Conservation (phyloP, 2,888 invertebrate genomes). For the Trissonchulus sp. region DNA sequence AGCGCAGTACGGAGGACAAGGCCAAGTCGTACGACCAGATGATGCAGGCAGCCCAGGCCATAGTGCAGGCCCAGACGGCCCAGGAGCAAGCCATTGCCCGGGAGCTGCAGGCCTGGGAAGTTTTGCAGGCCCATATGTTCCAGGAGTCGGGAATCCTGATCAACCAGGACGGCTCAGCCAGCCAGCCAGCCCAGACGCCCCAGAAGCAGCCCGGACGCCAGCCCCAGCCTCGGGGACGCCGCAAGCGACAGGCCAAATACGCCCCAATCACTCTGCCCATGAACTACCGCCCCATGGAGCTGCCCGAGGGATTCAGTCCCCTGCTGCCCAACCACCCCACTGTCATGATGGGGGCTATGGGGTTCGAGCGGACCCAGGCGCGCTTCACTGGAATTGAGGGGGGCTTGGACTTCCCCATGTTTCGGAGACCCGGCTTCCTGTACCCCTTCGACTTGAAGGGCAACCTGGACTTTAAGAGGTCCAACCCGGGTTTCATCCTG, state of each 20-base stretch:
- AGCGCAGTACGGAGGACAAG: background rate
- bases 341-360: background rate
- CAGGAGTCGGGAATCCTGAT: background rate
- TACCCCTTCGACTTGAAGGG: background rate
- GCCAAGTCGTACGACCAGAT: background rate
- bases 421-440: background rate
- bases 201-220: too few relatives aligned
- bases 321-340: background rate
- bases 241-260: background rate
- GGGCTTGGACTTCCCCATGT: background rate
- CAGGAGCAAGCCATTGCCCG: background rate
- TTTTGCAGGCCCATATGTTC: background rate
- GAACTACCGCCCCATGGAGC: background rate
- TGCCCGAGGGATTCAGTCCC: background rate
- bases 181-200: too few relatives aligned
- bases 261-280: background rate
- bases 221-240: background rate
- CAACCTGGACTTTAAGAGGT: background rate
- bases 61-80: background rate
- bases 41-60: background rate
- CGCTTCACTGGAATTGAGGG: background rate
- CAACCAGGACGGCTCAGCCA: background rate
- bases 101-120: background rate
- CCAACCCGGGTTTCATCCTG: background rate
- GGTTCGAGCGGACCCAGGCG: background rate